Percentiles rank a stretch among this genome's conserved stretches.
These are phyloP conservation scores for Chironex yamaguchii DNA, from an alignment of 30 jellyfish, hydroid and myxozoan genomes.

Conservation along the genomic window DNA sequence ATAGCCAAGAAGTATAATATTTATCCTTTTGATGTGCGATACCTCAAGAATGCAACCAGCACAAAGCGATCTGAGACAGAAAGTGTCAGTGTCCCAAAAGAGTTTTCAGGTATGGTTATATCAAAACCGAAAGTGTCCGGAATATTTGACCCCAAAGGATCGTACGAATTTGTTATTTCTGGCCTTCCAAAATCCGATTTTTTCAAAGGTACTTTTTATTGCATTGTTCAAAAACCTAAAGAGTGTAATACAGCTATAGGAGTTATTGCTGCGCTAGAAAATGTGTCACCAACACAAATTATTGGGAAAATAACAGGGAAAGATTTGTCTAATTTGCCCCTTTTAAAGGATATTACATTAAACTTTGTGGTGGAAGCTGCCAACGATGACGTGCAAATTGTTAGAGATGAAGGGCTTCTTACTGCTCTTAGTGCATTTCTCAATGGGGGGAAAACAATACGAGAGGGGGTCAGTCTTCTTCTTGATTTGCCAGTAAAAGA, in stretches of 20 bases:
- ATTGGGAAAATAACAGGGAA: slow-evolving; percentile 58
- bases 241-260: slow-evolving; percentile 53
- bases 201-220: slow-evolving; percentile 58
- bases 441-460: slow-evolving; percentile 55
- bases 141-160: slow-evolving; percentile 70
- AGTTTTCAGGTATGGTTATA: slow-evolving; percentile 39
- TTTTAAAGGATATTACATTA: slow-evolving; percentile 57
- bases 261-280: slow-evolving; percentile 47
- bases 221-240: slow-evolving; percentile 59
- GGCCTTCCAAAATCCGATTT: slow-evolving; percentile 61
- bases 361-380: slow-evolving; percentile 66
- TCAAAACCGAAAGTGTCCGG: slow-evolving; percentile 53
- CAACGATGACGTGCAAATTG: slow-evolving; percentile 45
- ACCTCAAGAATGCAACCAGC: too few relatives aligned
- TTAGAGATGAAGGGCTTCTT: slow-evolving; percentile 56
- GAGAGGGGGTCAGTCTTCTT: slow-evolving; percentile 57
- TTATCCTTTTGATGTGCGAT: too few relatives aligned
- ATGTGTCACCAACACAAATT: slow-evolving; percentile 51
- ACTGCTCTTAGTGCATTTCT: slow-evolving; percentile 24
- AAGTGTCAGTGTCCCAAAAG: slow-evolving; percentile 33
- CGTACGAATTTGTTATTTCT: slow-evolving; percentile 48
- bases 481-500: slow-evolving; percentile 74
- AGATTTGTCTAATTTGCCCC: slow-evolving; percentile 70
- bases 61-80: too few relatives aligned
- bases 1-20: too few relatives aligned